Conservation (phyloP, 2,797 vertebrate species). For the Eleutherodactylus coqui region DNA sequence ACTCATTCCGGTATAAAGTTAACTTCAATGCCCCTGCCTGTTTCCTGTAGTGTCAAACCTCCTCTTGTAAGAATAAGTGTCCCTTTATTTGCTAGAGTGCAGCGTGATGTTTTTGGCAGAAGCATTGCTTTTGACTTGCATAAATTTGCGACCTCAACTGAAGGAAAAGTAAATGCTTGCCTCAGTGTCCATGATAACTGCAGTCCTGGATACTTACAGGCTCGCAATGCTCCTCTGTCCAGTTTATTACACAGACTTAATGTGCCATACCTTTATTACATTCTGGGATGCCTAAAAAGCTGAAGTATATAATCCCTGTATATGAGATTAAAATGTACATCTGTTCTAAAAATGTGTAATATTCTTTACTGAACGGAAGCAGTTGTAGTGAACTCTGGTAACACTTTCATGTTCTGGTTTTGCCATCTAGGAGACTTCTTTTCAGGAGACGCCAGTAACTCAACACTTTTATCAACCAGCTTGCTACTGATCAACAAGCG, state of each 20-base stretch:
- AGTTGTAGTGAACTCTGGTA: background rate
- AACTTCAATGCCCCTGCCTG: slow-evolving; percentile 75
- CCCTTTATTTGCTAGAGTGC: slow-evolving; percentile 79
- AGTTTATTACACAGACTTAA: slow-evolving; percentile 6
- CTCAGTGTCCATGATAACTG: slow-evolving; percentile 66
- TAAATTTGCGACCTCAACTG: slow-evolving; percentile 77
- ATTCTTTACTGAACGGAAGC: background rate
- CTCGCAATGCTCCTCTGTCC: background rate
- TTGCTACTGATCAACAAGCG: no score
- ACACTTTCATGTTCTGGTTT: no score
- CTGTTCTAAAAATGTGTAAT: background rate
- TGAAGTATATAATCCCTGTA: background rate
- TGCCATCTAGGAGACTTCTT: no score
- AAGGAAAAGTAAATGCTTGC: slow-evolving; percentile 74
- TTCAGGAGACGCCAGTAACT: no score
- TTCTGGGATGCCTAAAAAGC: background rate
- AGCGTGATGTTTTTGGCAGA: slow-evolving; percentile 79
- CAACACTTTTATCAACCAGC: no score
- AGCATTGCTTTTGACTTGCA: slow-evolving; percentile 76
- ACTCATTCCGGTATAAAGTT: slow-evolving; percentile 72
- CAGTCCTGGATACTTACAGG: background rate
- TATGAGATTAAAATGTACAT: background rate
- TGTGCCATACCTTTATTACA: background rate
- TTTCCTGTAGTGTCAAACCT: slow-evolving; percentile 80
- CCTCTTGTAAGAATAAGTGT: slow-evolving; percentile 82